Conservation (phyloP, 2,113 vertebrate genomes). For the Salvator merianae region DNA sequence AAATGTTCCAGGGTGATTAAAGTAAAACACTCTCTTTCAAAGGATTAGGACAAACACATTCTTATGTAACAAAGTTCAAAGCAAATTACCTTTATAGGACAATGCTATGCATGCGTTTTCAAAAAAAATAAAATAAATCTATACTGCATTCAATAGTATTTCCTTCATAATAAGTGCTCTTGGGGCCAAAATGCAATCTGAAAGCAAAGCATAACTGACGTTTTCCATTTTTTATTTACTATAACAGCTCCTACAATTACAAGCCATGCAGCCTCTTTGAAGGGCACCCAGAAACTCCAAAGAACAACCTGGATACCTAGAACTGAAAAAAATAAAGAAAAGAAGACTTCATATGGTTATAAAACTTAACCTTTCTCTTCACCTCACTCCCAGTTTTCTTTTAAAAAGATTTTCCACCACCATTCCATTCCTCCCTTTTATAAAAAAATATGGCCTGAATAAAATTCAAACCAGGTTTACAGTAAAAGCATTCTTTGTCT, state of each 20-base stretch:
- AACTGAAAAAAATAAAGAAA: conserved; percentile 38
- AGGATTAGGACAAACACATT: background rate
- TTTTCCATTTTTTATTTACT: background rate
- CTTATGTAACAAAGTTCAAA: background rate
- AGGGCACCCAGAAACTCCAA: conserved; percentile 39
- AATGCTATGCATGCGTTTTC: background rate
- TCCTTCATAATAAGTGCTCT: background rate
- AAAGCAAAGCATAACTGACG: background rate
- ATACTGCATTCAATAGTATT: background rate
- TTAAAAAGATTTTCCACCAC: conserved; percentile 62
- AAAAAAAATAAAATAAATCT: background rate
- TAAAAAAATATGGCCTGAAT: conserved; percentile 50
- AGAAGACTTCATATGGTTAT: conserved; percentile 52
- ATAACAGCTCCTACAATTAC: conserved; percentile 9
- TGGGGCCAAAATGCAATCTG: background rate
- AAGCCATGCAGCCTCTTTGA: conserved; percentile 26
- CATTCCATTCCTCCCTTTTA: conserved; percentile 1
- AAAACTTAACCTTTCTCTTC: conserved; percentile 60
- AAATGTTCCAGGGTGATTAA: background rate
- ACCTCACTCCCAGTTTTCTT: conserved; percentile 57
- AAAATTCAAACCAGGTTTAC: conserved; percentile 64
- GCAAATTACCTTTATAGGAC: background rate
- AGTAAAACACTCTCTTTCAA: background rate
- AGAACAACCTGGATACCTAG: conserved; percentile 36
- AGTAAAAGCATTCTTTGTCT: conserved; percentile 57